A percentile compares a stretch with the other conserved stretches of the same genome.
These are phyloP conservation scores for Steatornis caripensis DNA, from an alignment of 2,113 vertebrate genomes.

Conservation along the genomic window DNA sequence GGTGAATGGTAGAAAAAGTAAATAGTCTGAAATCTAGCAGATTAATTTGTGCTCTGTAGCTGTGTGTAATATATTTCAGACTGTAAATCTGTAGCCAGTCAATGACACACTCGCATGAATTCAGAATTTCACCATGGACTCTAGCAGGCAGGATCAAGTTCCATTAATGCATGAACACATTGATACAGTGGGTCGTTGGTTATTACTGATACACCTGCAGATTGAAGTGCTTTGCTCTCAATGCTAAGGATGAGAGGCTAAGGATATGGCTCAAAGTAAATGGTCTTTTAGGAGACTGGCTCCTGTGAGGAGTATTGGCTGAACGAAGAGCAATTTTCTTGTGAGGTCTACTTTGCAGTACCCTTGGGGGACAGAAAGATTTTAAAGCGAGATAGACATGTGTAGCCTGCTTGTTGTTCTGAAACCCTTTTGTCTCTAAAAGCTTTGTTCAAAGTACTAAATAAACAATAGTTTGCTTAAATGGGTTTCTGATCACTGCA, in stretches of 20 bases:
- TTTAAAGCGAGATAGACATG: not conserved
- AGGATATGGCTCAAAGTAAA: not conserved
- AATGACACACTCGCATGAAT: not conserved
- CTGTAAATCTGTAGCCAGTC: not conserved
- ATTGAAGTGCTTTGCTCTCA: not conserved
- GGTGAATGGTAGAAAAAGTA: not conserved
- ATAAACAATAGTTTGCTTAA: conserved; percentile 6
- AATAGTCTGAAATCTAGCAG: not conserved
- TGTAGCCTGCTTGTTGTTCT: not conserved
- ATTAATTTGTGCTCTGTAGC: not conserved
- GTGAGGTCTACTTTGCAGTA: not conserved
- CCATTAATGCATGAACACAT: not conserved
- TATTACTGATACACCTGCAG: not conserved
- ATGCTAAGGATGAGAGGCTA: not conserved
- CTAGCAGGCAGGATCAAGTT: not conserved
- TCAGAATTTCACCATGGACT: not conserved
- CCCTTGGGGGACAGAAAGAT: not conserved
- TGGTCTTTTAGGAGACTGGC: not conserved
- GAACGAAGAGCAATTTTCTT: not conserved
- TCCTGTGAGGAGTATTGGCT: not conserved
- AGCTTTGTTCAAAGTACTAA: not conserved
- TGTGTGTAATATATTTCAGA: not conserved
- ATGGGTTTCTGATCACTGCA: conserved; percentile 2
- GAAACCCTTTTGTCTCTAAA: not conserved
- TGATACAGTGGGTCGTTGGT: not conserved